A percentile compares a stretch with the other conserved stretches of the same genome.
Evolutionary conservation across 2,797 vertebrate genomes (phyloP).

Genomic region (Oryzias dopingdopingensis): DNA sequence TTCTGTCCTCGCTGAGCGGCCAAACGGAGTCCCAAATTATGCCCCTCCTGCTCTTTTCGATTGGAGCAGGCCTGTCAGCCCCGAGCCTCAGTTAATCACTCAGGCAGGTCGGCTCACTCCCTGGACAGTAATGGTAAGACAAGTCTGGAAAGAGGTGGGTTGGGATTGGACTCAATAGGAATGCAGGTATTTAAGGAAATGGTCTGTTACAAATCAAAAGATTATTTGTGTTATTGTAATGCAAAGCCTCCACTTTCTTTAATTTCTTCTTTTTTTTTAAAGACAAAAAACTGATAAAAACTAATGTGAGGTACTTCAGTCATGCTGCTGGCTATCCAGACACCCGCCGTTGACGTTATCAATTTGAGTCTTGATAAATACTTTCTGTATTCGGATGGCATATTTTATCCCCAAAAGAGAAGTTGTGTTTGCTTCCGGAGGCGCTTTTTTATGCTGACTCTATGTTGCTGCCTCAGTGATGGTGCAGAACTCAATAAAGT

Average conservation of each 20-base stretch:
- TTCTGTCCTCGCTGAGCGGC: constrained; percentile 53
- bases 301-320: constrained; percentile 37
- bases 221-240: constrained; percentile 75
- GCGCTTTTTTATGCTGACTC: constrained; percentile 64
- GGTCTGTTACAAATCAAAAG: constrained; percentile 79
- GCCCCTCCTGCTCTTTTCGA: constrained; percentile 64
- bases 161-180: constrained; percentile 73
- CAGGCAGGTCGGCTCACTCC: constrained; percentile 74
- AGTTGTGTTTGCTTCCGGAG: constrained; percentile 41
- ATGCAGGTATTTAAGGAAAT: constrained; percentile 84
- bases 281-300: constrained; percentile 39
- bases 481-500: constrained; percentile 61
- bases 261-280: not conserved
- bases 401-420: constrained; percentile 68
- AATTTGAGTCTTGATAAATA: constrained; percentile 73
- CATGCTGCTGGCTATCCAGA: constrained; percentile 29
- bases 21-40: constrained; percentile 59
- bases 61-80: constrained; percentile 79
- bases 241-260: constrained; percentile 21
- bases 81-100: constrained; percentile 84
- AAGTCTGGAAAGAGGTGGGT: constrained; percentile 41
- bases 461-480: constrained; percentile 39
- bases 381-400: constrained; percentile 49
- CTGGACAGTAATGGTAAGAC: constrained; percentile 78
- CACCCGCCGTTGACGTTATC: constrained; percentile 69